Conservation (phyloP, 1,140 invertebrate genomes). For the Bradynema listronoti region DNA sequence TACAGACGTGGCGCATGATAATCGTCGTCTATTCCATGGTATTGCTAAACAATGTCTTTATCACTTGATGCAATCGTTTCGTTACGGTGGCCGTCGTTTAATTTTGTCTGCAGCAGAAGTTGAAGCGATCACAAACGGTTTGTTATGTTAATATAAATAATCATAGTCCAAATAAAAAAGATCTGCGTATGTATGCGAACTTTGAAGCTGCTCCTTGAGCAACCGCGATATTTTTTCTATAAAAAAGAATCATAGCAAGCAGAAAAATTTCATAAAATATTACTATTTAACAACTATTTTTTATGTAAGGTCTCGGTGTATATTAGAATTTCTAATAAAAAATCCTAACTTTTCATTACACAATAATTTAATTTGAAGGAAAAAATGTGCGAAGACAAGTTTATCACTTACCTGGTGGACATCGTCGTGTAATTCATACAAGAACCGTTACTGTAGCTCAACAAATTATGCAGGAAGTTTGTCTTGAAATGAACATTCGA, state of each 20-base stretch:
- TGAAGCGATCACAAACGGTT: constrained; percentile 81
- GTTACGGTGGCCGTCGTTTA: constrained; percentile 92
- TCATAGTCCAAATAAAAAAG: too few species aligned
- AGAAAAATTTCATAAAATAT: too few species aligned
- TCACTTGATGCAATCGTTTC: constrained; percentile 87
- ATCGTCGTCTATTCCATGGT: constrained; percentile 73
- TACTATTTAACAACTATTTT: too few species aligned
- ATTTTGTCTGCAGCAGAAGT: constrained; percentile 91
- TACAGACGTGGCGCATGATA: constrained; percentile 85
- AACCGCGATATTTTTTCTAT: too few species aligned
- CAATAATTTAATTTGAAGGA: too few species aligned
- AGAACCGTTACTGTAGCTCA: constrained; percentile 79
- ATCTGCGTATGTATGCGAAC: too few species aligned
- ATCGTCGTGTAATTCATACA: constrained; percentile 82
- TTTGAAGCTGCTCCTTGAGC: too few species aligned
- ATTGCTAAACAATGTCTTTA: constrained; percentile 86
- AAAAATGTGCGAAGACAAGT: constrained; percentile 81
- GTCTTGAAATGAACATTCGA: constrained; percentile 71
- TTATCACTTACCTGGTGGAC: constrained; percentile 83
- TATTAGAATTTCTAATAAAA: too few species aligned
- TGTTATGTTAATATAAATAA: too few species aligned
- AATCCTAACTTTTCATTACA: too few species aligned
- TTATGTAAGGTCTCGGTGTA: too few species aligned
- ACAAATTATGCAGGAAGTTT: constrained; percentile 90
- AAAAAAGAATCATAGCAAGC: too few species aligned